A percentile compares a stretch with the other conserved stretches of the same genome.
Conservation (phyloP, 2,113 vertebrate genomes). For the Callithrix jacchus region DNA sequence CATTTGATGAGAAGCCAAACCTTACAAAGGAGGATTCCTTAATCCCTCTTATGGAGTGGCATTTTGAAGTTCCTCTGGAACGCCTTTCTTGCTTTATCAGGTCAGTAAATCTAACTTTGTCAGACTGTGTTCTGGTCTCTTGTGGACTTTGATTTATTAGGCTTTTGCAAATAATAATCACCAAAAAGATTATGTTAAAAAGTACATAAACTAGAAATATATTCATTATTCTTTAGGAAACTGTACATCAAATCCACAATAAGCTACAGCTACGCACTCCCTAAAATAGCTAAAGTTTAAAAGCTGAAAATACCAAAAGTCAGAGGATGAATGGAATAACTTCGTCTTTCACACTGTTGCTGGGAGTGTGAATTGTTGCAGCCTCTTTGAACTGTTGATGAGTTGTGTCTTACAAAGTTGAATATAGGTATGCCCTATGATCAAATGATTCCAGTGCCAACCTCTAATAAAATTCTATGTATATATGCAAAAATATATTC, state of each 20-base stretch:
- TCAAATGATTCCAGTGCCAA: not conserved
- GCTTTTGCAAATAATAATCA: not conserved
- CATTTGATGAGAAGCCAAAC: not conserved
- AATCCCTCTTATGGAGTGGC: not conserved
- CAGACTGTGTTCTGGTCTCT: accelerated
- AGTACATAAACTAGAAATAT: not conserved
- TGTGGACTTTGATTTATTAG: not conserved
- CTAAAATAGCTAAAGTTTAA: not conserved
- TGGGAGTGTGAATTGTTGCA: no score
- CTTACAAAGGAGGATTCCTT: not conserved
- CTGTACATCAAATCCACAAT: not conserved
- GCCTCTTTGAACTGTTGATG: not conserved
- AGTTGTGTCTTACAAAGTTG: not conserved
- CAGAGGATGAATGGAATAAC: not conserved
- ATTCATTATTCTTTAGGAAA: not conserved
- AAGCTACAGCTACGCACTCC: accelerated
- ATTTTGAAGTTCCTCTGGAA: not conserved
- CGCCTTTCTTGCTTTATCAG: not conserved
- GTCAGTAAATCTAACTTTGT: not conserved
- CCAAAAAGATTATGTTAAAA: not conserved
- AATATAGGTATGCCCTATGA: not conserved
- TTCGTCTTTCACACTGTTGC: not conserved
- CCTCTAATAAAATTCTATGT: not conserved
- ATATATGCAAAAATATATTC: not conserved
- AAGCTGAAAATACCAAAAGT: not conserved